Conservation (phyloP, 2,113 vertebrate species). For the Eretmochelys imbricata region DNA sequence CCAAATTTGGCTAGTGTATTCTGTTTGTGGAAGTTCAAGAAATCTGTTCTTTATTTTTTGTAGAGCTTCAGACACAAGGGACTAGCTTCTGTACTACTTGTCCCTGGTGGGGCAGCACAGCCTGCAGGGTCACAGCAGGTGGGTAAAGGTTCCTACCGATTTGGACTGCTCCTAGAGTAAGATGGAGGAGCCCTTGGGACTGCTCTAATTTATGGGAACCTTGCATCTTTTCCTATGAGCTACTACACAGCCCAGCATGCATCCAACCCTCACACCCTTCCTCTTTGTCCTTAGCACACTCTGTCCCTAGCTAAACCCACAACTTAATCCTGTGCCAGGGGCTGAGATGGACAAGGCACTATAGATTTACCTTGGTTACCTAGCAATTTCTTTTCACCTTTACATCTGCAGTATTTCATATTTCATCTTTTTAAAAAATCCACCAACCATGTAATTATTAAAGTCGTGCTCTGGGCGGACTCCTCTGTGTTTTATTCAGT, state of each 20-base stretch:
- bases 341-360: not conserved
- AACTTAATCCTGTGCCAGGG: not conserved
- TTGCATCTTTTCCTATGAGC: not conserved
- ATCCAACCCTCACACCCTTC: not conserved
- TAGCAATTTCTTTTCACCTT: not conserved
- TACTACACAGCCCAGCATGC: not conserved
- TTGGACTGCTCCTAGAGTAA: not conserved
- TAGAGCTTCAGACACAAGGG: not conserved
- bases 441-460: not conserved
- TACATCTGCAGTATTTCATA: not conserved
- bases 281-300: not conserved
- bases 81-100: not conserved
- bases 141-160: not conserved
- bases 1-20: not conserved
- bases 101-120: fast-evolving
- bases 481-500: not conserved
- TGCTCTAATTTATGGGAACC: not conserved
- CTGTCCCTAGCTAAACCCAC: not conserved
- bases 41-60: not conserved
- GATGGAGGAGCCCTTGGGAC: not conserved
- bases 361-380: not conserved
- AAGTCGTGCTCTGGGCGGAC: not conserved
- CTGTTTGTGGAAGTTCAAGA: not conserved
- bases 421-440: not conserved
- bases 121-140: not conserved